Conservation (phyloP, 2,888 invertebrate species). For the Pemphredon lugubris region DNA sequence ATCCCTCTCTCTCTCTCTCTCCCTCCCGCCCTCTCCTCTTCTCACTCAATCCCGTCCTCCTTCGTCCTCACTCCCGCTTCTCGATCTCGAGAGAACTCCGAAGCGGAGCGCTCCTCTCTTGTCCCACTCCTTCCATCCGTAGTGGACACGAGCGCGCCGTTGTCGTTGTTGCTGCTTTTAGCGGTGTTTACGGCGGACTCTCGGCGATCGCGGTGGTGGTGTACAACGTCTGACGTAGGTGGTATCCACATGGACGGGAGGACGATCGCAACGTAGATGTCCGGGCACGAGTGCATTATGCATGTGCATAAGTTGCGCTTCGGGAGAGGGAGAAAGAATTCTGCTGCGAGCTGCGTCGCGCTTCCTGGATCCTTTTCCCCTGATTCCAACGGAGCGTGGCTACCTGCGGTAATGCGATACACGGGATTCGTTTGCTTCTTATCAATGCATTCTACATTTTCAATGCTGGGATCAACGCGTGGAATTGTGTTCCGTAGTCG, state of each 20-base stretch:
- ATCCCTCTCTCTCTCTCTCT: too few species aligned
- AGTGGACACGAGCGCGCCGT: conserved; percentile 21
- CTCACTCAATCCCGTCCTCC: conserved; percentile 43
- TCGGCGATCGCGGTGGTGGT: conserved; percentile 35
- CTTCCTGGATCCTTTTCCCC: not conserved
- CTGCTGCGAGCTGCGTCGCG: not conserved
- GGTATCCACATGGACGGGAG: conserved; percentile 51
- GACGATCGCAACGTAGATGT: conserved; percentile 25
- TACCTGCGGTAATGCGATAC: too few species aligned
- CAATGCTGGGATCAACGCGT: too few species aligned
- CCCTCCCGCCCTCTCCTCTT: conserved; percentile 42
- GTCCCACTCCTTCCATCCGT: conserved; percentile 27
- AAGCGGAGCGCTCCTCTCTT: conserved; percentile 19
- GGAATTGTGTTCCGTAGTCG: too few species aligned
- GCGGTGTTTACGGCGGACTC: conserved; percentile 36
- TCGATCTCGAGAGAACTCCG: not conserved
- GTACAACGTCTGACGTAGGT: conserved; percentile 67
- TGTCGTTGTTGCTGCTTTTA: conserved; percentile 41
- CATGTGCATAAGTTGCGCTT: conserved; percentile 51
- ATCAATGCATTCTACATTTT: not conserved
- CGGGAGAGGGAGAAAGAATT: conserved; percentile 8
- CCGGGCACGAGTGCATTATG: conserved; percentile 49
- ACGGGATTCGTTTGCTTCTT: not conserved
- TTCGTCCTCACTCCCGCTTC: conserved; percentile 33
- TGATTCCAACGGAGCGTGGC: not conserved